Base-by-base conservation (phyloP, 2,797 vertebrate genomes). In the Eleutherodactylus coqui region DNA sequence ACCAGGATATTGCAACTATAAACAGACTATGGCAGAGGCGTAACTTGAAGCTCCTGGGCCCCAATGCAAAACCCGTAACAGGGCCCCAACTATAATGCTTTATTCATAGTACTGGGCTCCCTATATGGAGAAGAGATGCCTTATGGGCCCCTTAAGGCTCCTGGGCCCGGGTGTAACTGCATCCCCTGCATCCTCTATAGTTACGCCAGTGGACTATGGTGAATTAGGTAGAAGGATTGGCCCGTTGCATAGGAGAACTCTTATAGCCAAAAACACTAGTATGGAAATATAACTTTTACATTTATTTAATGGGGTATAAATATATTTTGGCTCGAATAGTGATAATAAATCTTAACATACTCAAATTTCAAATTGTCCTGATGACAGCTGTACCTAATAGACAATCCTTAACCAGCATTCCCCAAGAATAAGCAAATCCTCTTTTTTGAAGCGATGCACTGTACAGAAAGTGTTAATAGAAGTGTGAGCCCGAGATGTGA, bases 261-360 rank as follows among this genome's bases (percentile, higher is more conserved):
- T 78, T 53, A 60, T 78, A 58, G 41, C 38, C 58, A 58, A 41
- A 58, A 78, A 21, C 29, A 2, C 27, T 36, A 76, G 19, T 32
- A 36, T 58, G 53, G 36, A 77, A 78, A 78, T 78, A 78, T 77
- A 49, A 51, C 17, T 19, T 76, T 67, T 67, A 45, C 73, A 51
- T 36, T 38, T 19, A 41, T 16, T 70, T 17, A 49, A 75, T 55
- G 75, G 21, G 55, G 24, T 34, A 58, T 77, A 38, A 38, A 36
- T 55, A 21, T 78, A 41, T 43, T 78, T 53, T 78, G 76, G 76
- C 76, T 78, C 76, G 41, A 60, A 78, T 78, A 78, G 58, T 78
- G 75, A 53, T 78, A 55, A 78, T 78, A 78, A 58, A 78, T 78
- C 76, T 41, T 78, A n/a, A 60, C 36, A 78, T 41, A n/a, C 53